These are phyloP conservation scores for Danaus melanippus DNA, from an alignment of 1,140 invertebrate genomes.

Conservation along the genomic window DNA sequence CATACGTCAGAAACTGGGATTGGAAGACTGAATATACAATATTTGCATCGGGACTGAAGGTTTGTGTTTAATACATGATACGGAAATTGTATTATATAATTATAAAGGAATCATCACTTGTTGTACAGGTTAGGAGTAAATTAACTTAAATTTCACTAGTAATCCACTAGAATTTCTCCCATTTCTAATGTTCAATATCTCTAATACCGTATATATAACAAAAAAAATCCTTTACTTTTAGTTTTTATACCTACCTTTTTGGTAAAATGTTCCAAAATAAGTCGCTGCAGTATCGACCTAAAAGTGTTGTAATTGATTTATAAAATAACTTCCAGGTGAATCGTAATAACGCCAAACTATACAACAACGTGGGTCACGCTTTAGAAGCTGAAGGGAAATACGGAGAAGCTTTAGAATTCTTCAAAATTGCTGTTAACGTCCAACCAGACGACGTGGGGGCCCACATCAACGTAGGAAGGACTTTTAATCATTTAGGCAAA, in stretches of 20 bases:
- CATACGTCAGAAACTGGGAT: slow-evolving; percentile 89
- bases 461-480: slow-evolving; percentile 96
- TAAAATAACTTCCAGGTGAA: slow-evolving; percentile 76
- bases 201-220: too few species aligned
- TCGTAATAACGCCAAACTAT: slow-evolving; percentile 93
- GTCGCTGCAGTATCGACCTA: too few species aligned
- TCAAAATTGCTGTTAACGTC: slow-evolving; percentile 92
- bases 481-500: slow-evolving; percentile 93
- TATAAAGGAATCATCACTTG: too few species aligned
- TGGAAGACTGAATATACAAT: slow-evolving; percentile 95
- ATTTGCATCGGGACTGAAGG: slow-evolving; percentile 90
- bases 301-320: too few species aligned
- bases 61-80: slow-evolving; percentile 13
- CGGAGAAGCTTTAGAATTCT: slow-evolving; percentile 90
- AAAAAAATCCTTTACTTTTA: too few species aligned
- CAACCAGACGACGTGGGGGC: slow-evolving; percentile 97
- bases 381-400: slow-evolving; percentile 89
- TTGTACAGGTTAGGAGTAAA: too few species aligned
- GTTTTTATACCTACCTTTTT: too few species aligned
- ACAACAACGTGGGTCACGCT: slow-evolving; percentile 97
- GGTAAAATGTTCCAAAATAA: too few species aligned
- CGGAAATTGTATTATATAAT: too few species aligned
- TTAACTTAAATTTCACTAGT: too few species aligned
- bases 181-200: too few species aligned
- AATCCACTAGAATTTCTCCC: too few species aligned